Evolutionary conservation across 30 jellyfish, hydroid and myxozoan species (phyloP), one percentile per base, ranked within the genome.

Genomic region (Aurelia aurita complex sp. Pacific): DNA sequence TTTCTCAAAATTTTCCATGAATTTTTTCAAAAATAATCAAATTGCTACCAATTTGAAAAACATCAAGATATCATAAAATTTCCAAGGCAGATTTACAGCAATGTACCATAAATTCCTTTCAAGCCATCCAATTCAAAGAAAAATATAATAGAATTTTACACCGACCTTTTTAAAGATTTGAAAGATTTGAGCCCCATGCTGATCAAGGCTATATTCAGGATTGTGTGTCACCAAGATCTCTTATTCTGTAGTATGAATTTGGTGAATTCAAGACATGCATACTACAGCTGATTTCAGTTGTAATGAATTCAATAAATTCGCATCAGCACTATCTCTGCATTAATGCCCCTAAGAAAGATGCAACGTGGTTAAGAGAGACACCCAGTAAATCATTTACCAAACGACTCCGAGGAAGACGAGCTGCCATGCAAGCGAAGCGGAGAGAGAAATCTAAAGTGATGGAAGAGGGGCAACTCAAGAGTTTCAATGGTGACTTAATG

Each of bases 271-370:
- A 73, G 64, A 1, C 62, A 38, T 4, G 43, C 23, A 42, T 81
- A 12, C 63, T 61, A 29, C 89, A 70, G 10, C 79, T 89, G 77
- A 76, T 89, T 67, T 46, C 79, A 16, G 67, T 61, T 5, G 90
- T 82, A 8, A 77, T 81, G 52, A 82, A 89, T 69, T 67, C 92
- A 12, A 65, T 89, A 10, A 69, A 81, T 38, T 82, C 97, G 14
- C 91, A 82, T 76, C 73, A 61, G 63, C 97, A 89, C 52, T 43
- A 82, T 54, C 43, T 36, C n/a, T 89, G 97, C 72, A 36, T 84
- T 19, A 65, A 53, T 46, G 7, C 51, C 13, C 68, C 68, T 1
- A 50, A 67, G 40, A 54, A 52, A 35, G 93, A 84, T 35, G 51
- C 74, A 52, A 15, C 23, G 5, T 17, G 67, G 74, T 36, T 46